Base-by-base conservation (phyloP, 2,113 vertebrate genomes). In the Condylura cristata region DNA sequence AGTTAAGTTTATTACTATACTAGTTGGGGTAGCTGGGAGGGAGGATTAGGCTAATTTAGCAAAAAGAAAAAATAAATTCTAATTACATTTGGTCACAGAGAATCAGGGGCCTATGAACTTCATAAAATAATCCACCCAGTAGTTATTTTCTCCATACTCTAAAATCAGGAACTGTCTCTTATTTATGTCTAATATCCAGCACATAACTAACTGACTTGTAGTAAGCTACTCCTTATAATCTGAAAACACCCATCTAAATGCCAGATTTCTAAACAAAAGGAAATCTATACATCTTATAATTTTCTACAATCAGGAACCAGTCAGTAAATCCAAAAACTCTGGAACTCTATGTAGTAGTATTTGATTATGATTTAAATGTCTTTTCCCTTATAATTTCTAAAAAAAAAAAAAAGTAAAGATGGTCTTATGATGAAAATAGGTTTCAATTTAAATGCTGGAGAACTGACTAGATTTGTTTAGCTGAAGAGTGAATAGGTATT, bases 191-290 rank as follows among this genome's bases (percentile, higher is more conserved):
- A 76, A 70, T n/a, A 81, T 48, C 66, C 17, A 82, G 34, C 26
- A 61, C 51, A 30, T 13, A 90, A 72, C n/a, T 48, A 20, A 41
- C 3, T 56, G 37, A 61, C 34, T 79, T 5, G 41, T 2, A 44
- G 16, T 48, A 37, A 92, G 48, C 16, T 88, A 53, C 61, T 81
- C 61, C 56, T 60, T 34, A 39, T 61, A 60, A 65, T 32, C 7
- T 83, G 18, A 85, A 90, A 89, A 89, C 8, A 95, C 13, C 63
- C 4, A 65, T 22, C 39, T 37, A 87, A 78, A 74, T 12, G 37
- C 3, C 26, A 90, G 65, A 34, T 68, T 93, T 86, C 60, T 81
- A 74, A 90, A 86, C 28, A 91, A 53, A 90, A 86, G 70, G 17
- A 86, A 80, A 75, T 14, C 11, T 32, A 76, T 39, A 91, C 3